Evolutionary conservation across 2,797 vertebrate species (phyloP).

Genomic region (Platalea minor): DNA sequence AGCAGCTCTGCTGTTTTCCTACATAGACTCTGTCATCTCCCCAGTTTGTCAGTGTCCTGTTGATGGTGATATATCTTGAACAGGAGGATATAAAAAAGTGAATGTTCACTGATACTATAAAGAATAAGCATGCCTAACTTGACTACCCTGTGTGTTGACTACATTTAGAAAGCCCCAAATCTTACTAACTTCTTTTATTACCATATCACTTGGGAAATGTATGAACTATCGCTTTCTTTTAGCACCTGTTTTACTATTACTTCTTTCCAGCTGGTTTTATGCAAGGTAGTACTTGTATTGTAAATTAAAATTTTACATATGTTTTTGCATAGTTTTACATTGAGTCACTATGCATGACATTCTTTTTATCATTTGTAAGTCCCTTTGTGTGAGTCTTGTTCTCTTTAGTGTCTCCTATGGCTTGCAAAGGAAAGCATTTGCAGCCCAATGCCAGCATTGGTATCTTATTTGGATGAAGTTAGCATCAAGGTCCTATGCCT

Average conservation of each 20-base stretch:
- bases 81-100: not conserved
- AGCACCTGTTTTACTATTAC: not conserved
- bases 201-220: not conserved
- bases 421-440: not conserved
- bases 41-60: not conserved
- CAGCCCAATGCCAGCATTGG: not conserved
- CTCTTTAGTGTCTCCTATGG: not conserved
- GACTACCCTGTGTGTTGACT: not conserved
- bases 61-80: not conserved
- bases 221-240: not conserved
- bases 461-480: not conserved
- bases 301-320: not conserved
- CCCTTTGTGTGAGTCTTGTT: not conserved
- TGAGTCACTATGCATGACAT: not conserved
- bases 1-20: not conserved
- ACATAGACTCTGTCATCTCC: not conserved
- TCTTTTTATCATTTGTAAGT: not conserved
- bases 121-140: not conserved
- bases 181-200: not conserved
- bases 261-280: not conserved
- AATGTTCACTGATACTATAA: not conserved
- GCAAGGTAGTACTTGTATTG: not conserved
- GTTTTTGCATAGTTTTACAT: not conserved
- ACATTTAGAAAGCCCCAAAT: not conserved
- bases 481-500: not conserved